These are phyloP conservation scores for Dipus sagitta DNA, from an alignment of 2,797 vertebrate genomes.

Conservation along the genomic window DNA sequence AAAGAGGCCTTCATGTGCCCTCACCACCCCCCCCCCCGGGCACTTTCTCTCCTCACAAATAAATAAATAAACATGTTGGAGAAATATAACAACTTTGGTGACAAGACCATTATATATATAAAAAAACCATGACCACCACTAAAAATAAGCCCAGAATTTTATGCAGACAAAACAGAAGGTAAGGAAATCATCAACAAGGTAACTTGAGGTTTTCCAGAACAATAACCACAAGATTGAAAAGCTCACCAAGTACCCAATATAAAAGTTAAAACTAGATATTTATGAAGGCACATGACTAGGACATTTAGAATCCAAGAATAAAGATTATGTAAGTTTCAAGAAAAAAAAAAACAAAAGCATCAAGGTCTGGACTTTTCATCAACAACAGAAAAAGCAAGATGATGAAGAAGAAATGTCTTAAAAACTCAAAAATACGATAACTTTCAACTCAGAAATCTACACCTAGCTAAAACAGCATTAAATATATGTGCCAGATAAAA, in stretches of 20 bases:
- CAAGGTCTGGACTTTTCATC: neutral
- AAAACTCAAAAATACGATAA: slow-evolving; percentile 5
- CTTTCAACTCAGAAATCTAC: neutral
- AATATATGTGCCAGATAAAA: neutral
- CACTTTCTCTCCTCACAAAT: too few relatives aligned
- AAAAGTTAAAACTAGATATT: neutral
- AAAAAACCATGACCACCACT: too few relatives aligned
- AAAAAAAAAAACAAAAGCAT: neutral
- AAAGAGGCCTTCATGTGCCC: too few relatives aligned
- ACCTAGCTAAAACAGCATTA: neutral
- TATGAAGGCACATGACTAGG: neutral
- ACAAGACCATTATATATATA: too few relatives aligned
- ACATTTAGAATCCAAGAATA: slow-evolving; percentile 1
- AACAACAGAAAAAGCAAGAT: neutral
- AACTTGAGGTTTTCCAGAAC: neutral
- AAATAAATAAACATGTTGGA: too few relatives aligned
- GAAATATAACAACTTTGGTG: too few relatives aligned
- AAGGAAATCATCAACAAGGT: too few relatives aligned
- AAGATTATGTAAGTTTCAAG: slow-evolving; percentile 4
- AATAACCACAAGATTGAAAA: neutral
- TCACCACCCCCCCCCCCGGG: too few relatives aligned
- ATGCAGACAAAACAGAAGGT: too few relatives aligned
- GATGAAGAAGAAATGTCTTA: neutral
- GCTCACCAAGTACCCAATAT: neutral
- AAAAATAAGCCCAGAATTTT: too few relatives aligned